Percentiles rank a stretch among this genome's conserved stretches.
Evolutionary conservation across 2,888 invertebrate genomes (phyloP).

Genomic region (Lochmaea capreae): DNA sequence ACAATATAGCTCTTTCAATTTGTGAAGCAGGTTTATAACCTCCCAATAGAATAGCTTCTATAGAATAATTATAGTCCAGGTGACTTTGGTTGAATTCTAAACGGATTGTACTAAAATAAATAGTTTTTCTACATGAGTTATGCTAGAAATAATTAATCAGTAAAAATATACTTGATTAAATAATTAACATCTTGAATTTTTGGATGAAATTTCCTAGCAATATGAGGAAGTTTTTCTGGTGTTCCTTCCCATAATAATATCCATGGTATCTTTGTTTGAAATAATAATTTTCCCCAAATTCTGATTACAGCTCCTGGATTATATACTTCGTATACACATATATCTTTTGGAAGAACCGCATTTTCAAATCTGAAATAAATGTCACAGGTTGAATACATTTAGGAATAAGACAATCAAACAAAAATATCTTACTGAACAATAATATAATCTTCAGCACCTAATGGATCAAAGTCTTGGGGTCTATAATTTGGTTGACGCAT

Average conservation of each 20-base stretch:
- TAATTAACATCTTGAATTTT: conserved; percentile 71
- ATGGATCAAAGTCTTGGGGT: conserved; percentile 76
- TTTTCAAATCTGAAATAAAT: conserved; percentile 70
- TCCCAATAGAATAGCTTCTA: conserved; percentile 85
- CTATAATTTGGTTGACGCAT: conserved; percentile 77
- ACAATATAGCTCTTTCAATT: conserved; percentile 54
- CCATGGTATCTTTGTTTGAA: conserved; percentile 71
- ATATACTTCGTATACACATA: conserved; percentile 86
- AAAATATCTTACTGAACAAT: conserved; percentile 68
- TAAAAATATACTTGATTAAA: conserved; percentile 60
- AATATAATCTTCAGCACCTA: conserved; percentile 83
- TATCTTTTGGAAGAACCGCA: conserved; percentile 75
- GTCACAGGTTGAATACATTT: background rate
- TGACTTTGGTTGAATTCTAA: conserved; percentile 87
- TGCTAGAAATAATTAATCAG: background rate
- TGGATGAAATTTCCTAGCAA: conserved; percentile 82
- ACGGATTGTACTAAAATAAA: conserved; percentile 75
- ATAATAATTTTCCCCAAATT: conserved; percentile 75
- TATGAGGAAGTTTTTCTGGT: conserved; percentile 70
- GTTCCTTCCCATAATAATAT: conserved; percentile 81
- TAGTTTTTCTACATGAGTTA: conserved; percentile 10
- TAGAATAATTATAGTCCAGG: conserved; percentile 86
- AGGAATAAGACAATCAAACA: background rate
- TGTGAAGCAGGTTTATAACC: conserved; percentile 66
- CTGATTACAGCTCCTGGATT: conserved; percentile 87